These are phyloP conservation scores for Iphiclides podalirius DNA, from an alignment of 2,888 invertebrate genomes.

Conservation along the genomic window DNA sequence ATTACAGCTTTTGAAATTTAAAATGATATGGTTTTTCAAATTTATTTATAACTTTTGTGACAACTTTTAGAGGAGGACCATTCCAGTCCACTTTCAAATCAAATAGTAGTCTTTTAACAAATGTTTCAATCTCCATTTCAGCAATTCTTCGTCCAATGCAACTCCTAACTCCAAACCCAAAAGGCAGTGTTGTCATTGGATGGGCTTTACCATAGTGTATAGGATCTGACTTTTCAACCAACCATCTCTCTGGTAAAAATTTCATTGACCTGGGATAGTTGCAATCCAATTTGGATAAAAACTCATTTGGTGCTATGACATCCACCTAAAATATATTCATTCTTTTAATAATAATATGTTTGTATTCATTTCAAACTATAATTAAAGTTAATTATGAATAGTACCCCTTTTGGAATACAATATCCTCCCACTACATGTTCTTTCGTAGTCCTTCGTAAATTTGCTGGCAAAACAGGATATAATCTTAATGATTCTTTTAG, in stretches of 20 bases:
- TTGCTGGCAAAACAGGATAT: slow-evolving; percentile 57
- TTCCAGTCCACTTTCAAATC: slow-evolving; percentile 56
- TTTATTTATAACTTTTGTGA: slow-evolving; percentile 48
- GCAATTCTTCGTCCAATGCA: slow-evolving; percentile 87
- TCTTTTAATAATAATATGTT: neutral
- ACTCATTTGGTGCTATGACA: slow-evolving; percentile 87
- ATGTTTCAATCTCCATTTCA: slow-evolving; percentile 83
- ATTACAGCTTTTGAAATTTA: slow-evolving; percentile 42
- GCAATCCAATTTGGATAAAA: slow-evolving; percentile 75
- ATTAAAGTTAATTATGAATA: too few species aligned
- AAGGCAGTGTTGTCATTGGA: slow-evolving; percentile 83
- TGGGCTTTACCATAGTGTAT: slow-evolving; percentile 69
- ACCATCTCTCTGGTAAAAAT: slow-evolving; percentile 85
- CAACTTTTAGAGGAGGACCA: slow-evolving; percentile 55
- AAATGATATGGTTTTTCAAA: slow-evolving; percentile 55
- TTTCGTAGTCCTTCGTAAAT: slow-evolving; percentile 56
- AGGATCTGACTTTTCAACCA: slow-evolving; percentile 72
- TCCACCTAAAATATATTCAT: slow-evolving; percentile 79
- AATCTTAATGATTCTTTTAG: slow-evolving; percentile 81
- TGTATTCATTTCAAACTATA: neutral
- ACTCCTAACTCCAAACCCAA: slow-evolving; percentile 84
- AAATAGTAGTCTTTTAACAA: slow-evolving; percentile 58
- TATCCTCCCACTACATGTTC: slow-evolving; percentile 65
- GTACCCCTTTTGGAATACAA: slow-evolving; percentile 62
- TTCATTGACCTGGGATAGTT: slow-evolving; percentile 79